Conservation (phyloP, 2,113 vertebrate species). For the Hemiscyllium ocellatum region DNA sequence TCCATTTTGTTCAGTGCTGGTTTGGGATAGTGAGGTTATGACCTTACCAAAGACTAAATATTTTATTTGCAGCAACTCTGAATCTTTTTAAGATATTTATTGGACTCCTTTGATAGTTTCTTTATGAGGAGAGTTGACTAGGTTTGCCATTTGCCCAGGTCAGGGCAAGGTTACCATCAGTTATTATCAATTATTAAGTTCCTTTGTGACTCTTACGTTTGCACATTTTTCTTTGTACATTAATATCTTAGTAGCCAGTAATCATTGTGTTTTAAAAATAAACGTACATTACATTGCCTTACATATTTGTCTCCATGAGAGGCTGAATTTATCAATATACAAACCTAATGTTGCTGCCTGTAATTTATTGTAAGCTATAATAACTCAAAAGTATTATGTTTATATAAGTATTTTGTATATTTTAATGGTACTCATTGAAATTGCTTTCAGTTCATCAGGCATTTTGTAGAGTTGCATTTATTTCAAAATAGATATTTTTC, state of each 20-base stretch:
- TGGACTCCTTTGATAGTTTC: conserved; percentile 64
- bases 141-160: conserved; percentile 72
- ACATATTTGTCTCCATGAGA: not conserved
- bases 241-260: conserved; percentile 50
- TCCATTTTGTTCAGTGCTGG: conserved; percentile 87
- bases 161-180: conserved; percentile 86
- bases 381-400: not conserved
- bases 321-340: not conserved
- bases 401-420: not conserved
- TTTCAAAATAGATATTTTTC: not conserved
- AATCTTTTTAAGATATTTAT: conserved; percentile 81
- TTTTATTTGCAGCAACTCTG: conserved; percentile 85
- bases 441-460: not conserved
- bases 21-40: conserved; percentile 79
- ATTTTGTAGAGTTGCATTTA: not conserved
- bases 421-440: not conserved
- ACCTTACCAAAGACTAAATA: conserved; percentile 82
- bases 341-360: not conserved
- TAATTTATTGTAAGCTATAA: not conserved
- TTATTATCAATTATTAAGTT: conserved; percentile 92
- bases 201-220: conserved; percentile 54
- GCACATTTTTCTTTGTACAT: conserved; percentile 39
- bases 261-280: conserved; percentile 26
- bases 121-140: conserved; percentile 69
- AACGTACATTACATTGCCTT: conserved; percentile 18